These are phyloP conservation scores for Pterobdella sp. DNA, from an alignment of 2,888 invertebrate species.

Conservation along the genomic window DNA sequence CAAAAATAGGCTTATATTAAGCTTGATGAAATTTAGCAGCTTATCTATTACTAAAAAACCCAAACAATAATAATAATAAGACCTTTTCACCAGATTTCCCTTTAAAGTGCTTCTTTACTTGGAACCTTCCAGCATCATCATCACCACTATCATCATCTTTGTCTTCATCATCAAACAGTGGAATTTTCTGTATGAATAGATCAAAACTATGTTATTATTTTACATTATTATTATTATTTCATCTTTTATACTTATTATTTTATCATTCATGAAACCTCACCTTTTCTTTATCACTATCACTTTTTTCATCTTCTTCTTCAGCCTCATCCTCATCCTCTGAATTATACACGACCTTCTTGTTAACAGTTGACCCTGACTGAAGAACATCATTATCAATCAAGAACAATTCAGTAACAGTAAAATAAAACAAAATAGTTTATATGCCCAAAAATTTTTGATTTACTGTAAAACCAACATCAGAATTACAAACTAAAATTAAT, in stretches of 20 bases:
- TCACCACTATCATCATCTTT: background rate
- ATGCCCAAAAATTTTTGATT: too few species aligned
- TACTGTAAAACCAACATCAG: background rate
- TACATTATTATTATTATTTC: background rate
- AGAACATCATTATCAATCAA: too few species aligned
- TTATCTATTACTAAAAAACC: background rate
- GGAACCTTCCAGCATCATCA: background rate
- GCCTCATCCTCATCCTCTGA: background rate
- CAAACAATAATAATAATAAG: background rate
- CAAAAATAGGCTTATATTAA: too few species aligned
- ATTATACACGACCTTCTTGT: constrained; percentile 11
- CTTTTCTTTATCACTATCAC: background rate
- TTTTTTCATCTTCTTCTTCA: background rate
- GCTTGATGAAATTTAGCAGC: too few species aligned
- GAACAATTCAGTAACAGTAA: too few species aligned
- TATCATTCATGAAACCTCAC: background rate
- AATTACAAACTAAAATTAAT: background rate
- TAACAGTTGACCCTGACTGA: background rate
- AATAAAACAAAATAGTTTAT: too few species aligned
- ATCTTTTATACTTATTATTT: too few species aligned
- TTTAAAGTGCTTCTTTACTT: background rate
- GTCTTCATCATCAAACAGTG: background rate
- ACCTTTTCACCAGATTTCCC: constrained; percentile 12
- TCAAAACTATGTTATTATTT: background rate
- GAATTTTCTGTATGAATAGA: background rate